phyloP scores from a whole-genome alignment of 2,888 invertebrate species.

The Lycocerus yunnanus region DNA sequence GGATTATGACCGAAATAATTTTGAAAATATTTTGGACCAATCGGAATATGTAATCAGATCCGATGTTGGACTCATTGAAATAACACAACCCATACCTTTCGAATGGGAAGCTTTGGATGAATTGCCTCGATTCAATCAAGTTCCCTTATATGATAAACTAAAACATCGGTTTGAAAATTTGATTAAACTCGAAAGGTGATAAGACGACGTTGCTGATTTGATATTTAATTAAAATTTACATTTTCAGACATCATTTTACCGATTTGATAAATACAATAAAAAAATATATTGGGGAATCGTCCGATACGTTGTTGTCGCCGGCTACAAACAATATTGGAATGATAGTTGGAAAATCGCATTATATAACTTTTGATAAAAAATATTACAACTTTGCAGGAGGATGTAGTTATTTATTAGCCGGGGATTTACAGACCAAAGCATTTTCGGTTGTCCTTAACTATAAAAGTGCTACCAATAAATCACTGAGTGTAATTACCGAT shows the following conservation, averaged over 20 bases:
- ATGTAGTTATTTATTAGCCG: constrained; percentile 65
- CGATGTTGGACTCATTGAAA: constrained; percentile 57
- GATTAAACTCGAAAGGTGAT: constrained; percentile 52
- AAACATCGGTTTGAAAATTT: constrained; percentile 54
- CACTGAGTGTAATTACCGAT: constrained; percentile 30
- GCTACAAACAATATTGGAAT: constrained; percentile 59
- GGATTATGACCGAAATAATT: constrained; percentile 27
- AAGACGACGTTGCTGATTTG: neutral
- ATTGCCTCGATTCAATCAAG: constrained; percentile 60
- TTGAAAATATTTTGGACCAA: constrained; percentile 45
- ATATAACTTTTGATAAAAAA: constrained; percentile 64
- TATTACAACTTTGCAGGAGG: constrained; percentile 62
- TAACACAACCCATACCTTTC: constrained; percentile 63
- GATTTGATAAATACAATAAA: constrained; percentile 31
- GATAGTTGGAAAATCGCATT: constrained; percentile 61
- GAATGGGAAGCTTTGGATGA: constrained; percentile 64
- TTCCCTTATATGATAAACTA: constrained; percentile 59
- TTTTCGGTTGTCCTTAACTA: constrained; percentile 63
- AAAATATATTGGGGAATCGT: constrained; percentile 29
- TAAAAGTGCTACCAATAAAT: constrained; percentile 42
- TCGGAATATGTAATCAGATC: constrained; percentile 61
- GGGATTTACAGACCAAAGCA: constrained; percentile 62
- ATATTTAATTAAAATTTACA: constrained; percentile 4
- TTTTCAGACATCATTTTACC: constrained; percentile 30
- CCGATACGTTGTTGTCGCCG: constrained; percentile 30